Percentiles rank a stretch among this genome's conserved stretches.
Conservation (phyloP, 2,113 vertebrate species). For the Indicator maculatus region DNA sequence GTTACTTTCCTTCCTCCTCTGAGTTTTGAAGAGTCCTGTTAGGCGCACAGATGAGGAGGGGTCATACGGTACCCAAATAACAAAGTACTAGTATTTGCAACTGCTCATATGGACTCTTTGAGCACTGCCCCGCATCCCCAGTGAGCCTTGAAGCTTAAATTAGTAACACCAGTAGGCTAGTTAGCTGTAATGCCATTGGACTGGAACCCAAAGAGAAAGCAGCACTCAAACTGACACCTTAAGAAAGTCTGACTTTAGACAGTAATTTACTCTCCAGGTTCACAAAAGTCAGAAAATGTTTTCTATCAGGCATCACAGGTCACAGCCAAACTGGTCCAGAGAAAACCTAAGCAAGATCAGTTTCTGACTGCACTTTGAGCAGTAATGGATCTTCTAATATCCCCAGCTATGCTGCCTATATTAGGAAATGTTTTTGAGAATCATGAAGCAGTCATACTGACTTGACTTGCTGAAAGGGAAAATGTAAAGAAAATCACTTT, state of each 20-base stretch:
- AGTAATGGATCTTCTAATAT: not conserved
- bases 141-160: not conserved
- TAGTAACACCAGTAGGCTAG: fast-evolving
- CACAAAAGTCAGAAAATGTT: not conserved
- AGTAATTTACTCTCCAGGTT: not conserved
- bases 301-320: not conserved
- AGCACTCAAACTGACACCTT: not conserved
- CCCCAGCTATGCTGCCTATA: not conserved
- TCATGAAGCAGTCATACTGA: not conserved
- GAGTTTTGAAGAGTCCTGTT: not conserved
- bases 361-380: not conserved
- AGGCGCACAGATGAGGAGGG: not conserved
- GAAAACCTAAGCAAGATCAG: not conserved
- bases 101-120: not conserved
- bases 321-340: not conserved
- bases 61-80: not conserved
- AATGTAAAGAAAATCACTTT: not conserved
- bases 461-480: not conserved
- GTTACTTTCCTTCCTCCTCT: not conserved
- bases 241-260: not conserved
- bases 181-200: not conserved
- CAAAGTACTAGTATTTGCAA: not conserved
- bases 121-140: not conserved
- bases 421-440: not conserved
- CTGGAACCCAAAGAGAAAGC: not conserved